phyloP scores from a whole-genome alignment of 1,140 invertebrate genomes.

The Hyphantria cunea region DNA sequence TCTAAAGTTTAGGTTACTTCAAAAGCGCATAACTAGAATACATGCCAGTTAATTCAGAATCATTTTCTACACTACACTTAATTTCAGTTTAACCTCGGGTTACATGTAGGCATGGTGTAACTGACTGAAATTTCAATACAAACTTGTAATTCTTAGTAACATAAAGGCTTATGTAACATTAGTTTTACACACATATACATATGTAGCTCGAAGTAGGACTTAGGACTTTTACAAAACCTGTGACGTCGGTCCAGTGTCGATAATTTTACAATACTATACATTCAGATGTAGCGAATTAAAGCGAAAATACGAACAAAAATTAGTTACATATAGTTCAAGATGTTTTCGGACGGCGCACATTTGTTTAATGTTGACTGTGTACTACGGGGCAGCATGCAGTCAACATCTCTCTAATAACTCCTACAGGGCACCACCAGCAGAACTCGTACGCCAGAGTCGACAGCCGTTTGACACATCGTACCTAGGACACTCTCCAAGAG shows the following conservation, averaged over 20 bases:
- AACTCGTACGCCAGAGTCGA: too few species aligned
- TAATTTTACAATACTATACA: constrained; percentile 15
- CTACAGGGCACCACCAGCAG: too few species aligned
- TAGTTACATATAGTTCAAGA: constrained; percentile 18
- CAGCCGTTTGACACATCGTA: too few species aligned
- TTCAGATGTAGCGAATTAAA: constrained; percentile 20
- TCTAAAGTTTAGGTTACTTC: background rate
- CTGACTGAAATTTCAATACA: background rate
- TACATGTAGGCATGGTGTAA: background rate
- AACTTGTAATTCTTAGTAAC: background rate
- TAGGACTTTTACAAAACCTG: constrained; percentile 11
- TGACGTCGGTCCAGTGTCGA: constrained; percentile 26
- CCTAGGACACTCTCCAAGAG: too few species aligned
- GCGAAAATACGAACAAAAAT: constrained; percentile 14
- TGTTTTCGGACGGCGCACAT: constrained; percentile 62
- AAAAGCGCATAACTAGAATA: background rate
- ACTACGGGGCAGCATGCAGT: constrained; percentile 4
- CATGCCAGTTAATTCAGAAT: constrained; percentile 7
- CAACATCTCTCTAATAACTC: constrained; percentile 36
- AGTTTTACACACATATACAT: background rate
- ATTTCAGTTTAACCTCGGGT: background rate
- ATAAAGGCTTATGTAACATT: background rate
- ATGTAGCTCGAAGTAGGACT: constrained; percentile 11
- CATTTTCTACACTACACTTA: constrained; percentile 12
- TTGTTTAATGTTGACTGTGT: constrained; percentile 40